These are phyloP conservation scores for Tethya wilhelma DNA, from an alignment of 37 sponge, comb jelly and placozoan species.

Conservation along the genomic window DNA sequence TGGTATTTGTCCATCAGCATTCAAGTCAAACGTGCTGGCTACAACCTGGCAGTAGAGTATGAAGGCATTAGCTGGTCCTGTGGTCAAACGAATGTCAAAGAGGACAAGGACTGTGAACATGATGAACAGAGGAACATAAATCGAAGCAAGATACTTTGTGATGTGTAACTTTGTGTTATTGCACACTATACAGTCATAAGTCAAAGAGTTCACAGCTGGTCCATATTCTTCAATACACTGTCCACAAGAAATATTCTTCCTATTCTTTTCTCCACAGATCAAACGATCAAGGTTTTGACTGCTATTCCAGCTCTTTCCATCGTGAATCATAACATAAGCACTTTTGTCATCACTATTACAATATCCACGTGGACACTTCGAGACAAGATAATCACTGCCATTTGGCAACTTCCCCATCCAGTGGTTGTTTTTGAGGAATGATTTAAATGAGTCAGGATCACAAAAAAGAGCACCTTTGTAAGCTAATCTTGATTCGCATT, in stretches of 20 bases:
- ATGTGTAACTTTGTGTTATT: not conserved
- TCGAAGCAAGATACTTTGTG: constrained; percentile 11
- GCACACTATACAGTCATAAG: constrained; percentile 20
- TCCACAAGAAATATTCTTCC: constrained; percentile 45
- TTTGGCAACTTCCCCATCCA: constrained; percentile 44
- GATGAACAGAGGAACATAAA: constrained; percentile 28
- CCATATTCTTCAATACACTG: constrained; percentile 35
- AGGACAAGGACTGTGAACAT: constrained; percentile 41
- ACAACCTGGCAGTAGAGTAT: constrained; percentile 55
- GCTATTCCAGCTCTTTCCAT: too few relatives aligned
- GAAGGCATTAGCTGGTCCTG: constrained; percentile 59
- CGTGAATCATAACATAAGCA: not conserved
- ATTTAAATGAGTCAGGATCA: not conserved
- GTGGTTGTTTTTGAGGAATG: not conserved
- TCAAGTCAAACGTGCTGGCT: constrained; percentile 14
- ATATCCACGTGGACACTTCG: constrained; percentile 28
- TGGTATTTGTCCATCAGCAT: constrained; percentile 26
- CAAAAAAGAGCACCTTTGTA: constrained; percentile 8
- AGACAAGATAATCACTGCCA: not conserved
- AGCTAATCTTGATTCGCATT: not conserved
- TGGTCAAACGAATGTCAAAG: constrained; percentile 50
- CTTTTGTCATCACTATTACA: not conserved
- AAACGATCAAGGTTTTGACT: not conserved
- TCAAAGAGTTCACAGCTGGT: constrained; percentile 4
- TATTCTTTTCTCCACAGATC: constrained; percentile 40